These are phyloP conservation scores for Frankliniella fusca DNA, from an alignment of 2,888 invertebrate species.

Conservation along the genomic window DNA sequence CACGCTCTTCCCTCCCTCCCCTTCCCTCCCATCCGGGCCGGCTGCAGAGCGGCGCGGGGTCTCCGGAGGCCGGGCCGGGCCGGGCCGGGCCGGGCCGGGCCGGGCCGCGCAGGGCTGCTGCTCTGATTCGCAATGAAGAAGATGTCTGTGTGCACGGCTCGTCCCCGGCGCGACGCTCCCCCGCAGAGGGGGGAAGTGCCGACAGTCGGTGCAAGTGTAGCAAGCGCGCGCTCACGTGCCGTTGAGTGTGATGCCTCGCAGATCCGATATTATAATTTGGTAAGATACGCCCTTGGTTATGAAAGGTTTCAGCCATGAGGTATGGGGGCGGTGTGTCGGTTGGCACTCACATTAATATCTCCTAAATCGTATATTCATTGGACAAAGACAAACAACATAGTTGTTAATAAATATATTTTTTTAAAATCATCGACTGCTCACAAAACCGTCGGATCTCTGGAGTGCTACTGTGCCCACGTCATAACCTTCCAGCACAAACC, in stretches of 20 bases:
- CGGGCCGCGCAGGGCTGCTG: background rate
- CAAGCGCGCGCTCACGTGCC: no score
- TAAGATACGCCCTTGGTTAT: no score
- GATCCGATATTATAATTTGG: no score
- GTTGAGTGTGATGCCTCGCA: no score
- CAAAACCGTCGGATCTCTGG: background rate
- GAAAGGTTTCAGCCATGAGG: background rate
- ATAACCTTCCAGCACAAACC: background rate
- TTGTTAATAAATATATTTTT: slow-evolving; percentile 6
- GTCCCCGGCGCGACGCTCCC: background rate
- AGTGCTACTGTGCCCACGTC: background rate
- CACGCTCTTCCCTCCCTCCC: background rate
- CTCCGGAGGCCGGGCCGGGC: background rate
- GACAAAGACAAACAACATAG: background rate
- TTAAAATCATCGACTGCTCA: background rate
- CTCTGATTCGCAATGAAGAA: slow-evolving; percentile 13
- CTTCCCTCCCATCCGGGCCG: background rate
- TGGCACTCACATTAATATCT: no score
- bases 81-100: background rate
- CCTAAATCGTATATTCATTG: no score
- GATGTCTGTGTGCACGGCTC: slow-evolving; percentile 13
- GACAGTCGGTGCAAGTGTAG: no score
- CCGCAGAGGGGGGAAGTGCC: no score
- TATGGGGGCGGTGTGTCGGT: background rate
- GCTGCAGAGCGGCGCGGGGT: background rate